Conservation (phyloP, 2,113 vertebrate species). For the Cynopterus brachyotis region DNA sequence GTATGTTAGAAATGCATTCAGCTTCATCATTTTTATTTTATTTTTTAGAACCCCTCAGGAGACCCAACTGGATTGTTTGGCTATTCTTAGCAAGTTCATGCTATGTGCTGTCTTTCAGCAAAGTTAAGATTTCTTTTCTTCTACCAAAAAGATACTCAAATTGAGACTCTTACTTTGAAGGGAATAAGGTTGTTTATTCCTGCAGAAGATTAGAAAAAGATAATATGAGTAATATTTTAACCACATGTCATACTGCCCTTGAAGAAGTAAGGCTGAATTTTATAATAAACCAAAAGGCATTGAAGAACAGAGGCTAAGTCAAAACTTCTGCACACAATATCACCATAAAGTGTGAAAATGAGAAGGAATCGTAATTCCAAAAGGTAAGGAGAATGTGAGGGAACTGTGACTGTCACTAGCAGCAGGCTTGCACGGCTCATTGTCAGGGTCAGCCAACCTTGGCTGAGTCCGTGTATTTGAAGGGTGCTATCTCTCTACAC, state of each 20-base stretch:
- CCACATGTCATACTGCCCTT: constrained; percentile 33
- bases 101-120: constrained; percentile 48
- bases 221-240: constrained; percentile 53
- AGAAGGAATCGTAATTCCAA: neutral
- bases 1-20: constrained; percentile 33
- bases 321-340: neutral
- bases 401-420: neutral
- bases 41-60: neutral
- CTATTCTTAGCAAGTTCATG: constrained; percentile 61
- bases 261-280: constrained; percentile 64
- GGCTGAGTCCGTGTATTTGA: neutral
- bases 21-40: neutral
- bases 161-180: constrained; percentile 63
- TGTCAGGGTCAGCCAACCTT: neutral
- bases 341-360: neutral
- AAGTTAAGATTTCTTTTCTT: constrained; percentile 63
- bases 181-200: constrained; percentile 63
- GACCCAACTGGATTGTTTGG: constrained; percentile 37
- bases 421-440: neutral
- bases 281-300: constrained; percentile 34
- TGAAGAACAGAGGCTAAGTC: constrained; percentile 19
- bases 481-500: neutral
- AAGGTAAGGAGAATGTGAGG: neutral
- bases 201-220: neutral
- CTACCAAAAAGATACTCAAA: constrained; percentile 51